Percentiles rank a stretch among this genome's conserved stretches.
Evolutionary conservation across 2,888 invertebrate genomes (phyloP).

Genomic region (Euphydryas editha): DNA sequence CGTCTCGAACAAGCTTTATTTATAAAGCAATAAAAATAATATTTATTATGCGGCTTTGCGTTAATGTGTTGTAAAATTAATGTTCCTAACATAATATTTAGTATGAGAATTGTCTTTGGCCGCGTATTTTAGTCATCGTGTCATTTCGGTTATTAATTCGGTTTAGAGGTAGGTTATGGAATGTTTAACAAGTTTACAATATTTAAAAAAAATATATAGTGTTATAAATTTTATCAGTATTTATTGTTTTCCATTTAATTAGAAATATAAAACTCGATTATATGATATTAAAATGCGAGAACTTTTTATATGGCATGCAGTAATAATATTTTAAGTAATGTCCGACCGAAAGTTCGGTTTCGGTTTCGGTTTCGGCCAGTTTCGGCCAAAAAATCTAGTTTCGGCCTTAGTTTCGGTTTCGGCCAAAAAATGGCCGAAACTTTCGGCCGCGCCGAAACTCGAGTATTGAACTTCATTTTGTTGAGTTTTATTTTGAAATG

Average conservation of each 20-base stretch:
- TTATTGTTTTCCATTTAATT: background rate
- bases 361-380: too few species aligned
- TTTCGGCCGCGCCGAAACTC: too few species aligned
- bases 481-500: too few species aligned
- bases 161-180: background rate
- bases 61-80: slow-evolving; percentile 55
- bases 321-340: too few species aligned
- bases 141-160: slow-evolving; percentile 5
- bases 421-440: too few species aligned
- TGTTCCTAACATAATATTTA: slow-evolving; percentile 18
- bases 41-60: slow-evolving; percentile 55
- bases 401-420: too few species aligned
- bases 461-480: too few species aligned
- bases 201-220: background rate
- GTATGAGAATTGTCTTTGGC: slow-evolving; percentile 8
- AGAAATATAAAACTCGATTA: background rate
- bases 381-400: too few species aligned
- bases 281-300: background rate
- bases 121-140: slow-evolving; percentile 10
- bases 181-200: slow-evolving; percentile 6
- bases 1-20: slow-evolving; percentile 51
- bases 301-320: too few species aligned
- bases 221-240: background rate
- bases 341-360: too few species aligned
- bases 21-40: slow-evolving; percentile 52